Evolutionary conservation across 2,888 invertebrate genomes (phyloP).

Genomic region (Drosophila rellima): DNA sequence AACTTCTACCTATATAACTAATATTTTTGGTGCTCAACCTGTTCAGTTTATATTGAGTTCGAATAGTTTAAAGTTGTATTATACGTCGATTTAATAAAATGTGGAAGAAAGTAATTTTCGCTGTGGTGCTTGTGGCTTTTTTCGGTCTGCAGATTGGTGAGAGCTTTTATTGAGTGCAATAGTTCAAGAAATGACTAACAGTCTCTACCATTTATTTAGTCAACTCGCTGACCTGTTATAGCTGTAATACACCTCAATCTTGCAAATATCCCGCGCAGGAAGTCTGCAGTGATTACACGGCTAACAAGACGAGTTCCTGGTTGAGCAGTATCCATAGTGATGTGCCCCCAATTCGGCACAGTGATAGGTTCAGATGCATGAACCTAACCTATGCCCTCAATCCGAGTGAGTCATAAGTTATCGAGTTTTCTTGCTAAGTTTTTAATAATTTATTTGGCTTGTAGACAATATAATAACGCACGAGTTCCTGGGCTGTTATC

Average conservation of each 20-base stretch:
- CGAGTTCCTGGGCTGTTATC: slow-evolving; percentile 47
- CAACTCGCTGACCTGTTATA: slow-evolving; percentile 45
- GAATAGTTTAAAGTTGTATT: background rate
- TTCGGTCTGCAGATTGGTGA: slow-evolving; percentile 58
- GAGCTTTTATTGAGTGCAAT: background rate
- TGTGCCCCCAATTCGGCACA: slow-evolving; percentile 17
- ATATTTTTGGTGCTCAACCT: background rate
- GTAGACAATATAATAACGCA: slow-evolving; percentile 11
- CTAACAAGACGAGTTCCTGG: slow-evolving; percentile 37
- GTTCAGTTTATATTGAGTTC: slow-evolving; percentile 1
- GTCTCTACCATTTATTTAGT: slow-evolving; percentile 11
- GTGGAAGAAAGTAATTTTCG: slow-evolving; percentile 56
- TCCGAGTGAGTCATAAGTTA: slow-evolving; percentile 23
- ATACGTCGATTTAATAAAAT: slow-evolving; percentile 37
- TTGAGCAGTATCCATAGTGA: slow-evolving; percentile 23
- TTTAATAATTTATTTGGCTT: background rate
- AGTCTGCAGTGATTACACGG: slow-evolving; percentile 41
- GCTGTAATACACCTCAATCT: slow-evolving; percentile 25
- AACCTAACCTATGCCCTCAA: slow-evolving; percentile 30
- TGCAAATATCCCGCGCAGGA: slow-evolving; percentile 25
- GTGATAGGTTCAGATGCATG: slow-evolving; percentile 33
- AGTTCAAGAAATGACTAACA: background rate
- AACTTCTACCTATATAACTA: background rate
- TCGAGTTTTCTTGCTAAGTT: fast-evolving
- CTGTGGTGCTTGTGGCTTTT: slow-evolving; percentile 47